Evolutionary conservation across 30 jellyfish, hydroid and myxozoan genomes (phyloP), one percentile per base, ranked within the genome.

Genomic region (Mastigias papua): DNA sequence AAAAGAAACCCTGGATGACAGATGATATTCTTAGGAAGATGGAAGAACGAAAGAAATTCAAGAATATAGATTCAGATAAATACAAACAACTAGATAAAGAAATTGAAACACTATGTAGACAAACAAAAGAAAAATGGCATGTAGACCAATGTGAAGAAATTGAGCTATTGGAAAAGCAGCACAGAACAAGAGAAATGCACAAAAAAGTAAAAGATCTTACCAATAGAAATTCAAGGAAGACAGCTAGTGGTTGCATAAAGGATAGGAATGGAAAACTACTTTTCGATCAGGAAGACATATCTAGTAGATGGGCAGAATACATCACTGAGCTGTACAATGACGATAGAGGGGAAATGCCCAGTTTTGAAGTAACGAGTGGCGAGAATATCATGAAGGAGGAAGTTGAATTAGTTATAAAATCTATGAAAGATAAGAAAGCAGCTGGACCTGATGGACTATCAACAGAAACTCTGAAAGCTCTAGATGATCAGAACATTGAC

Each of bases 151-250:
- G 83, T 78, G 81, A 78, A 58, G 81, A 78, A 28, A 50, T 46
- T 25, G 82, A 78, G 25, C 31, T 48, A 49, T 50, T 78, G 34
- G 89, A 78, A 25, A 26, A 78, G 30, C 81, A 19, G 22, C 63
- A 78, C 81, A 49, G 30, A 28, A 22, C 58, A 58, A 78, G 62
- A 4, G 78, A 78, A 51, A 78, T 78, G 89, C 77, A 49, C 89
- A 78, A 58, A 78, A 22, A 58, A 30, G 89, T 78, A 28, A 78
- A 78, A 35, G 50, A 25, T 25, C 27, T 78, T 16, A 78, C 89
- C 33, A 80, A 34, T 32, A 69, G 78, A 4, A 42, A 42, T 42
- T 42, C 54, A 29, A 78, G 89, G 60, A 21, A 22, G 48, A 34
- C 54, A 69, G 54, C 17, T n/a, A 76, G 89, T 60, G 51, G 51